Evolutionary conservation across 2,888 invertebrate genomes (phyloP), one percentile per base, ranked within the genome.

Genomic region (Parnassius mnemosyne): DNA sequence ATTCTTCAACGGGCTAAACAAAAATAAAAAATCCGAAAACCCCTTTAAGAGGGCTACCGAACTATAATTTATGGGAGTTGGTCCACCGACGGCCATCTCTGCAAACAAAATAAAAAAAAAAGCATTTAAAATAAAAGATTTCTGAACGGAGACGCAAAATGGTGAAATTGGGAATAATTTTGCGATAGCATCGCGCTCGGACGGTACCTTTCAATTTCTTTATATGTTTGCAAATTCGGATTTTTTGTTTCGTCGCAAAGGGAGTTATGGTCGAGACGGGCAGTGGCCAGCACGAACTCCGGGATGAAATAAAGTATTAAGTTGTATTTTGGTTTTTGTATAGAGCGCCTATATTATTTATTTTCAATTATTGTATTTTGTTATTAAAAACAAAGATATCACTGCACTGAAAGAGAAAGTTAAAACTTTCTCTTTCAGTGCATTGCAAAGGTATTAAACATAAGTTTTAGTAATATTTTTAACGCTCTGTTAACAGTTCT

Each of bases 141-240:
- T 74, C 74, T 75, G 75, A 77, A 77, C 76, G 80, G 76, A 76
- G 84, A 83, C 83, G 88, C 89, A 85, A 89, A 89, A 89, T 83
- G 91, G 90, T 88, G 89, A 91, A 91, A 91, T 91, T 89, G 87
- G 89, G 89, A 90, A 91, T 90, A 86, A 89, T 90, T 90, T 89
- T 75, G 81, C 84, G 91, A 91, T 91, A 89, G 79, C 83, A 91
- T 91, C 91, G 81, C 72, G 78, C 78, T 78, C 73, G 79, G 63
- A 81, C 84, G 87, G 88, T 87, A 83, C 86, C 87, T 88, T 87
- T 87, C 88, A 85, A 85, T 89, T 85, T 85, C 84, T 87, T 84
- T 84, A 84, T 83, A 80, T 81, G 83, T 86, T 86, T 84, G 87
- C 85, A 84, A 84, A 84, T 84, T 82, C 79, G 75, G 75, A 20